Conservation (phyloP, 2,113 vertebrate species). For the Odontophorus gujanensis region DNA sequence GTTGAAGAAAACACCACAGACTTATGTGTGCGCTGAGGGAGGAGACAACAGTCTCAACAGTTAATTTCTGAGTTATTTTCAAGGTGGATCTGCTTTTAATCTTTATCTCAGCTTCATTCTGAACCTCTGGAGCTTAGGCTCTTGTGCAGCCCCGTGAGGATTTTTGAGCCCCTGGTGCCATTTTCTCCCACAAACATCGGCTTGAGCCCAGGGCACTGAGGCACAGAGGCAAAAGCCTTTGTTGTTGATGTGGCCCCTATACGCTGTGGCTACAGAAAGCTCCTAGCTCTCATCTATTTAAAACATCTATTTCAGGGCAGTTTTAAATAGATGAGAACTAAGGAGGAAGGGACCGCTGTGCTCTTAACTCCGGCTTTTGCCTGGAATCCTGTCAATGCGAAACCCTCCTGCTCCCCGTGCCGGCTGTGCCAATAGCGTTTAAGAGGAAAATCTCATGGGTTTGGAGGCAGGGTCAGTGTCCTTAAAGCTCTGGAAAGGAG, state of each 20-base stretch:
- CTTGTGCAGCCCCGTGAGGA: not conserved
- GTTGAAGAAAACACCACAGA: not conserved
- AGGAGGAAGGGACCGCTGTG: not conserved
- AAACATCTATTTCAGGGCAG: slow-evolving; percentile 55
- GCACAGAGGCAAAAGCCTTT: not conserved
- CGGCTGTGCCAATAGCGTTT: not conserved
- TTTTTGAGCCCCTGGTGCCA: not conserved
- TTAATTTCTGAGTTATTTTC: slow-evolving; percentile 2
- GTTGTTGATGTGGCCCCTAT: not conserved
- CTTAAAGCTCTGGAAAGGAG: slow-evolving; percentile 39
- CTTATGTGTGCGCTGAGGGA: not conserved
- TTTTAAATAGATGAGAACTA: slow-evolving; percentile 65
- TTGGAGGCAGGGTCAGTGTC: slow-evolving; percentile 42
- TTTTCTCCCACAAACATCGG: not conserved
- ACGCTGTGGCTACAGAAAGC: not conserved
- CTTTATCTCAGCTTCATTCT: not conserved
- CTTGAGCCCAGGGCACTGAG: not conserved
- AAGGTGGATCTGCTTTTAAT: not conserved
- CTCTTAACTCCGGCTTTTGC: slow-evolving; percentile 1
- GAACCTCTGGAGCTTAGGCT: not conserved
- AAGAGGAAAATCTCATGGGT: slow-evolving; percentile 22
- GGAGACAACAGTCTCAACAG: not conserved
- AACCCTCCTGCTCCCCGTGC: slow-evolving; percentile 5
- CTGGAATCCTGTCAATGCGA: slow-evolving; percentile 9
- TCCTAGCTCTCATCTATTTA: slow-evolving; percentile 57